Conservation (phyloP, 1,140 invertebrate genomes). For the Bombus pyrosoma region DNA sequence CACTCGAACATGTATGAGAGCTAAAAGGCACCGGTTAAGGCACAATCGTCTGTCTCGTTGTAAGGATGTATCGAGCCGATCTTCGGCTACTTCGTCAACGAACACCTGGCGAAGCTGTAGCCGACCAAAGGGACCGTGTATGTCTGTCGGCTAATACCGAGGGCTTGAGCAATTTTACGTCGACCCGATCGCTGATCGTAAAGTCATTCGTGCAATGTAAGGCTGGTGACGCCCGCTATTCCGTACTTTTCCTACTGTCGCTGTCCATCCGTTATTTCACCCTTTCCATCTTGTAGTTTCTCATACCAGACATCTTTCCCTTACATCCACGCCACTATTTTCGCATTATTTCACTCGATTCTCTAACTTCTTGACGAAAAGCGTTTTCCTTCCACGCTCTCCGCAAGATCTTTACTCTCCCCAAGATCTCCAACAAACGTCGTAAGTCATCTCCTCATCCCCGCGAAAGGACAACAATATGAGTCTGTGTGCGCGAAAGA, state of each 20-base stretch:
- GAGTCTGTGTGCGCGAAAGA: background rate
- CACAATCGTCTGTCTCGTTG: constrained; percentile 54
- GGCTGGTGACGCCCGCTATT: constrained; percentile 13
- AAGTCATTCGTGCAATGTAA: constrained; percentile 55
- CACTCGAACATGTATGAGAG: background rate
- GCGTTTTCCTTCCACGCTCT: background rate
- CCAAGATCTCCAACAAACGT: background rate
- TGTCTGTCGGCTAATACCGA: constrained; percentile 47
- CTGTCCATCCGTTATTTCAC: background rate
- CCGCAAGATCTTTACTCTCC: background rate
- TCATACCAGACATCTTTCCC: background rate
- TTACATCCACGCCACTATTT: background rate
- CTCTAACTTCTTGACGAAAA: constrained; percentile 11
- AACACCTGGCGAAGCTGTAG: constrained; percentile 51
- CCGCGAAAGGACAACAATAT: constrained; percentile 18
- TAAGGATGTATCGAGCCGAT: constrained; percentile 33
- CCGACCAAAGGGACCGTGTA: constrained; percentile 38
- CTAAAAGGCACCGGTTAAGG: constrained; percentile 59
- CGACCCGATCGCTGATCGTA: constrained; percentile 63
- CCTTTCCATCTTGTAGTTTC: background rate
- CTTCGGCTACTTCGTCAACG: constrained; percentile 45
- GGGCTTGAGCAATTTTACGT: constrained; percentile 68
- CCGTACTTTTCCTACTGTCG: background rate
- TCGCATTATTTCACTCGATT: background rate
- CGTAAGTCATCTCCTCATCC: background rate